phyloP scores from a whole-genome alignment of 2,888 invertebrate species.

The Malachius bipustulatus region DNA sequence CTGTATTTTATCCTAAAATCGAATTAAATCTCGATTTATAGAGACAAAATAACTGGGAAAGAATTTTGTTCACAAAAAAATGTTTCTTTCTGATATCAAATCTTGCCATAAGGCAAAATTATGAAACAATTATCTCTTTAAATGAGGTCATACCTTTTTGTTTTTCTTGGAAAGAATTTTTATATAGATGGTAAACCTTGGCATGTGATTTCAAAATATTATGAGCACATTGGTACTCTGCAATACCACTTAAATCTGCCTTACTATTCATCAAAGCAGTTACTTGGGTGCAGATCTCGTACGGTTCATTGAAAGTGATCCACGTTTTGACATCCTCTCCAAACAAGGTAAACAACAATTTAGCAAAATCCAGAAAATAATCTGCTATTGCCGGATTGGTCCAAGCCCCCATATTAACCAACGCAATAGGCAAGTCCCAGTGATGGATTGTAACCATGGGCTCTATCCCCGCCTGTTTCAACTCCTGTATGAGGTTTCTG shows the following conservation, averaged over 20 bases:
- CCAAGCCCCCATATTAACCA: conserved; percentile 52
- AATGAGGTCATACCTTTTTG: too few species aligned
- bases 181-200: conserved; percentile 50
- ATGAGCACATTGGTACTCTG: conserved; percentile 52
- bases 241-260: conserved; percentile 44
- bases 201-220: conserved; percentile 57
- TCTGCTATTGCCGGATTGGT: conserved; percentile 45
- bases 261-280: conserved; percentile 45
- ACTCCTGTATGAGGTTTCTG: conserved; percentile 58
- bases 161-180: conserved; percentile 41
- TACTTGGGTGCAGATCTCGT: conserved; percentile 51
- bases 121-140: too few species aligned
- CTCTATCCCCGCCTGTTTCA: conserved; percentile 41
- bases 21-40: too few species aligned
- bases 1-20: too few species aligned
- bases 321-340: conserved; percentile 34
- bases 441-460: conserved; percentile 55
- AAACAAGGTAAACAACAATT: conserved; percentile 31
- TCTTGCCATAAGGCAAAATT: too few species aligned
- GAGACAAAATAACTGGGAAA: too few species aligned
- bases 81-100: too few species aligned
- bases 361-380: conserved; percentile 44
- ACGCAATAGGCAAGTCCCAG: conserved; percentile 43
- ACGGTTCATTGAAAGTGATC: conserved; percentile 44
- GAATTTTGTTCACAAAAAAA: too few species aligned